Evolutionary conservation across 2,113 vertebrate genomes (phyloP).

Genomic region (Sinocyclocheilus anshuiensis): DNA sequence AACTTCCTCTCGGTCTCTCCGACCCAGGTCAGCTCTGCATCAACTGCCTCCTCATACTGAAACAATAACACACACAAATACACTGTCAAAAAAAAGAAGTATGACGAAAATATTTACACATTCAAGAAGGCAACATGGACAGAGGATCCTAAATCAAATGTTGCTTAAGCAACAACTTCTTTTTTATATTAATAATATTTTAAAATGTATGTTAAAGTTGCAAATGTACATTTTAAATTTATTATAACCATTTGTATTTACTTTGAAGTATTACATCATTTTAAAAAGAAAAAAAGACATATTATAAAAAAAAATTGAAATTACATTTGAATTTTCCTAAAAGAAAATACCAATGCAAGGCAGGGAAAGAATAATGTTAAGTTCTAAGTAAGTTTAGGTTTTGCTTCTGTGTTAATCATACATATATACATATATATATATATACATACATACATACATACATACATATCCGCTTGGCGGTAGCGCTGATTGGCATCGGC

Average conservation of each 20-base stretch:
- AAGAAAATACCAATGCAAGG: neutral
- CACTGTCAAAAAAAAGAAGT: neutral
- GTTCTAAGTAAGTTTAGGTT: neutral
- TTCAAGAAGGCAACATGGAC: neutral
- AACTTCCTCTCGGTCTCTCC: slow-evolving; percentile 93
- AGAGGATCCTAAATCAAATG: neutral
- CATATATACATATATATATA: too few species aligned
- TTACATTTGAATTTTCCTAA: neutral
- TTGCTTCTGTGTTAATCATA: neutral
- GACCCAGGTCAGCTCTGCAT: slow-evolving; percentile 95
- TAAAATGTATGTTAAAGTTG: too few species aligned
- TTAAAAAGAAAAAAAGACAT: too few species aligned
- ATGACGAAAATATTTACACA: neutral
- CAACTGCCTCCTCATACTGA: slow-evolving; percentile 95
- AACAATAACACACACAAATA: slow-evolving; percentile 30
- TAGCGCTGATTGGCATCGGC: slow-evolving; percentile 95
- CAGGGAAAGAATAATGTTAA: neutral
- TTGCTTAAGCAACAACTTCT: neutral
- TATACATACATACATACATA: neutral
- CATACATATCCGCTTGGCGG: slow-evolving; percentile 80
- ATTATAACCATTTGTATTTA: too few species aligned
- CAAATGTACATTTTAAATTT: too few species aligned
- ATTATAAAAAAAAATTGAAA: neutral
- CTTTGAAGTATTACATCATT: too few species aligned
- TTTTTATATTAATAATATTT: neutral